Evolutionary conservation across 2,113 vertebrate species (phyloP), one percentile per base, ranked within the genome.

Genomic region (Nothocercus julius): DNA sequence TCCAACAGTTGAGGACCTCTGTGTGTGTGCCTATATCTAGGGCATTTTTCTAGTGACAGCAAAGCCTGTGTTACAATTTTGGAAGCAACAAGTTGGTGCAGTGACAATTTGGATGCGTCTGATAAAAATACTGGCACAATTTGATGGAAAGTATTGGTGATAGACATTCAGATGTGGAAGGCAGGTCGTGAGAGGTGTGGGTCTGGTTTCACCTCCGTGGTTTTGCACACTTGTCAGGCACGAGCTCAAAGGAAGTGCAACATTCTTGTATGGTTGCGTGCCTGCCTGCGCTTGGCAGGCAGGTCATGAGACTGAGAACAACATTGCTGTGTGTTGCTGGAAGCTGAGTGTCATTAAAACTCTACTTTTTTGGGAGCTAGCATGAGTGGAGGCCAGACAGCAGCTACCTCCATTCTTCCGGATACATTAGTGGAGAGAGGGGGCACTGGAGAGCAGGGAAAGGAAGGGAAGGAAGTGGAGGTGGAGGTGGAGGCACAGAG

Each of bases 371-470:
- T 79, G 44, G 19, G 30, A 42, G 8, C 25, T 66, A 36, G 44
- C 32, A 7, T 34, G 27, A 75, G 63, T 0, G 0, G 3, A 81
- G 9, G 19, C 47, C 17, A 47, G 36, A 56, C 8, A 61, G 27
- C 7, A 86, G 24, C 38, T 56, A 74, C 38, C 17, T 32, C 19
- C 30, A 32, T 34, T 27, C 30, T 73, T 73, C 74, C 49, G 28
- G 47, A 70, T 25, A 40, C 49, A 16, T n/a, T 53, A 78, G 17
- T 15, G 13, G 28, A 89, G 62, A 82, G 67, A 62, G 85, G 6
- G 13, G 11, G 25, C 76, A 16, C 6, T 45, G 85, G 74, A 73
- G 53, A 67, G 5, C 69, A 75, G 40, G 11, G 66, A 84, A 9
- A 3, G 14, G 34, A 84, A 9, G 3, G 17, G 34, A 63, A 63